Evolutionary conservation across 2,888 invertebrate species (phyloP).

Genomic region (Macrophya annulata): DNA sequence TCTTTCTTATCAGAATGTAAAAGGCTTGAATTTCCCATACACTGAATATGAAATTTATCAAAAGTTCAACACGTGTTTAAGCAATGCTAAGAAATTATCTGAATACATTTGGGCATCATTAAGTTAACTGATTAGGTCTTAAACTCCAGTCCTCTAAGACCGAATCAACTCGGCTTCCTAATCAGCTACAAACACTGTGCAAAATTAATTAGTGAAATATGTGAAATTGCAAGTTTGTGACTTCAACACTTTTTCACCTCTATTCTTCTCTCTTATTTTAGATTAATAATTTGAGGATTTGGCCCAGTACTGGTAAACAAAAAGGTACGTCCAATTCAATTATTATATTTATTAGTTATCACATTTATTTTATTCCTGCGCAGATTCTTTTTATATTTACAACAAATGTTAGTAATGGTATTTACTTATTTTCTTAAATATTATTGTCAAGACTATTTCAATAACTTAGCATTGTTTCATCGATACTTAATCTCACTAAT

Average conservation of each 20-base stretch:
- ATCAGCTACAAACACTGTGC: background rate
- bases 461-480: background rate
- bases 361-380: background rate
- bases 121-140: background rate
- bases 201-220: background rate
- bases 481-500: background rate
- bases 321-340: conserved; percentile 56
- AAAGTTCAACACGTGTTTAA: background rate
- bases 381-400: too few species aligned
- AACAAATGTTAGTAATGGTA: too few species aligned
- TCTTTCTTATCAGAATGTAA: background rate
- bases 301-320: conserved; percentile 65
- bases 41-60: background rate
- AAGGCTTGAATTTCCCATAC: background rate
- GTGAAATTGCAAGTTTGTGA: background rate
- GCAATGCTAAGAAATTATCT: background rate
- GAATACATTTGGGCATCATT: background rate
- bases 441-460: background rate
- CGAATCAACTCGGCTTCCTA: background rate
- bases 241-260: background rate
- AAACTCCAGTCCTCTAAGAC: background rate
- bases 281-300: conserved; percentile 68
- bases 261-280: conserved; percentile 61
- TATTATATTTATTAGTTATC: background rate
- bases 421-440: background rate